Percentiles rank a stretch among this genome's conserved stretches.
Evolutionary conservation across 2,888 invertebrate species (phyloP).

Genomic region (Brenthis hecate): DNA sequence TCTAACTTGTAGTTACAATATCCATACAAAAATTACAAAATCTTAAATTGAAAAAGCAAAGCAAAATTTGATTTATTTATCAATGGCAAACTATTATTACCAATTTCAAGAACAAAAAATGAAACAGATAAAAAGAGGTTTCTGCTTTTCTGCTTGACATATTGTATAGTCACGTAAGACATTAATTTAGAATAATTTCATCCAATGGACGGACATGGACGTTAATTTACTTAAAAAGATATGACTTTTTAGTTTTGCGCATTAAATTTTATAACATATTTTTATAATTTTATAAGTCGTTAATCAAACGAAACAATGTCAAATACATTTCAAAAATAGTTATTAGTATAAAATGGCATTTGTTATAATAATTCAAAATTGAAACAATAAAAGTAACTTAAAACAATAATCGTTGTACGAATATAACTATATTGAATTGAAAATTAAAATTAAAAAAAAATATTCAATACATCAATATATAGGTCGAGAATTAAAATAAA

Average conservation of each 20-base stretch:
- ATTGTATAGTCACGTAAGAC: conserved; percentile 10
- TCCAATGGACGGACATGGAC: conserved; percentile 58
- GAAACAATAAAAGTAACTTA: conserved; percentile 37
- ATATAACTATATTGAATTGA: conserved; percentile 48
- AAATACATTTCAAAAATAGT: conserved; percentile 1
- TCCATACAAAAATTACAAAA: too few relatives aligned
- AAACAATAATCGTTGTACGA: conserved; percentile 71
- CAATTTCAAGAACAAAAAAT: too few relatives aligned
- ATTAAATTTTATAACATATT: conserved; percentile 11
- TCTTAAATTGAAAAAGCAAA: too few relatives aligned
- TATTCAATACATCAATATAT: conserved; percentile 14
- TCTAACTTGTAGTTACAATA: too few relatives aligned
- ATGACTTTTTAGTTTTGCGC: conserved; percentile 39
- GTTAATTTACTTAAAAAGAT: conserved; percentile 20
- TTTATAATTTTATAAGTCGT: too few relatives aligned
- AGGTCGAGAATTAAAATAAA: conserved; percentile 40
- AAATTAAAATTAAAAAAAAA: conserved; percentile 24
- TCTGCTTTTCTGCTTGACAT: conserved; percentile 2
- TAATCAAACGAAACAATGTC: conserved; percentile 21
- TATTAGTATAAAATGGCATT: conserved; percentile 8
- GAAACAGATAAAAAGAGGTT: not conserved
- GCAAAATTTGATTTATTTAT: too few relatives aligned
- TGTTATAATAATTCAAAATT: not conserved
- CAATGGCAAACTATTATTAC: too few relatives aligned
- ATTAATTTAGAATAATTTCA: conserved; percentile 29